phyloP scores from a whole-genome alignment of 2,797 vertebrate species.

The Glossophaga mutica region DNA sequence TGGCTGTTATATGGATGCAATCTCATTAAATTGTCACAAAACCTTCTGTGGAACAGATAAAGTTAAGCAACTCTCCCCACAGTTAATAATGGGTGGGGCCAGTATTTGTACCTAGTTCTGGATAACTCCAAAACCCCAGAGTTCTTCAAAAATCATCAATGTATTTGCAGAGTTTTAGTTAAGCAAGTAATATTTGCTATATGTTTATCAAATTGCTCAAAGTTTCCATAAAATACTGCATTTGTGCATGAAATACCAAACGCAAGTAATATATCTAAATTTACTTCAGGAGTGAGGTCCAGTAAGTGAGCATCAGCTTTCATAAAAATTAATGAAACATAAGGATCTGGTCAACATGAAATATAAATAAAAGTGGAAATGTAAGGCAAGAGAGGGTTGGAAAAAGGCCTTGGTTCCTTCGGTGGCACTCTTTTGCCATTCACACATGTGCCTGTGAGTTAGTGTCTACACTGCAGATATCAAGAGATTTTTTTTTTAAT shows the following conservation, averaged over 20 bases:
- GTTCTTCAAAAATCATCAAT: neutral
- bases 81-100: neutral
- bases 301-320: neutral
- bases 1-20: neutral
- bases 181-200: neutral
- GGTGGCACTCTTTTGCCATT: neutral
- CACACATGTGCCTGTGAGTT: neutral
- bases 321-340: neutral
- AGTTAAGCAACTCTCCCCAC: neutral
- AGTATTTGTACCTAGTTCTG: neutral
- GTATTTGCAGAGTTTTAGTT: neutral
- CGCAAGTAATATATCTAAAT: neutral
- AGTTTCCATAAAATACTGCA: neutral
- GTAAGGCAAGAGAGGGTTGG: neutral
- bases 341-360: neutral
- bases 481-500: neutral
- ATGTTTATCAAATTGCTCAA: neutral
- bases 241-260: neutral
- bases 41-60: neutral
- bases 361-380: constrained; percentile 9
- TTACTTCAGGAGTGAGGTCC: neutral
- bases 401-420: neutral
- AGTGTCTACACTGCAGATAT: neutral
- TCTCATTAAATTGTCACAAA: neutral
- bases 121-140: neutral